phyloP scores from a whole-genome alignment of 2,797 vertebrate genomes.

The Menidia menidia region DNA sequence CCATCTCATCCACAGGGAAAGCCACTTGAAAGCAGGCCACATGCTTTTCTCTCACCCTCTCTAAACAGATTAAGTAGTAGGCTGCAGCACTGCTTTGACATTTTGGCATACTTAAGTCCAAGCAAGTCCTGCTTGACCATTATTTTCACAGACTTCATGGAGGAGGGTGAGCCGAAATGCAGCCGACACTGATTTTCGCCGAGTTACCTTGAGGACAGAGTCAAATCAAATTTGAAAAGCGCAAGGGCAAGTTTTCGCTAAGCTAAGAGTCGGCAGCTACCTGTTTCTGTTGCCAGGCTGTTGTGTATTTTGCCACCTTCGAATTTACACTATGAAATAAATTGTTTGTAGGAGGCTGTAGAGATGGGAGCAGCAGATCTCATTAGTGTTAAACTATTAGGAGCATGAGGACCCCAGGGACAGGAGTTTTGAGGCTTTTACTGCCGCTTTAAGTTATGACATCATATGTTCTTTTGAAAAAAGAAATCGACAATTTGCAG shows the following conservation, averaged over 20 bases:
- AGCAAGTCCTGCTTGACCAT: constrained; percentile 73
- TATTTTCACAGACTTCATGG: constrained; percentile 68
- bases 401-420: constrained; percentile 63
- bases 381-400: constrained; percentile 79
- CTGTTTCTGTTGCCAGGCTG: constrained; percentile 32
- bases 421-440: constrained; percentile 56
- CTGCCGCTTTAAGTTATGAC: constrained; percentile 61
- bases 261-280: constrained; percentile 37
- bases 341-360: constrained; percentile 62
- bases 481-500: constrained; percentile 36
- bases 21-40: constrained; percentile 60
- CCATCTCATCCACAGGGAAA: constrained; percentile 52
- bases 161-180: constrained; percentile 49
- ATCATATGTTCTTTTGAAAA: constrained; percentile 45
- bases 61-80: constrained; percentile 66
- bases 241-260: constrained; percentile 33
- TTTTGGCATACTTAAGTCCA: constrained; percentile 59
- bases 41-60: constrained; percentile 54
- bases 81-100: constrained; percentile 60
- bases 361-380: constrained; percentile 66
- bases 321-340: constrained; percentile 73
- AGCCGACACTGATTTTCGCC: constrained; percentile 42
- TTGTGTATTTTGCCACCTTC: constrained; percentile 51
- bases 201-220: constrained; percentile 41
- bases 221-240: constrained; percentile 62